Conservation (phyloP, 2,888 invertebrate genomes). For the Seira musarum region DNA sequence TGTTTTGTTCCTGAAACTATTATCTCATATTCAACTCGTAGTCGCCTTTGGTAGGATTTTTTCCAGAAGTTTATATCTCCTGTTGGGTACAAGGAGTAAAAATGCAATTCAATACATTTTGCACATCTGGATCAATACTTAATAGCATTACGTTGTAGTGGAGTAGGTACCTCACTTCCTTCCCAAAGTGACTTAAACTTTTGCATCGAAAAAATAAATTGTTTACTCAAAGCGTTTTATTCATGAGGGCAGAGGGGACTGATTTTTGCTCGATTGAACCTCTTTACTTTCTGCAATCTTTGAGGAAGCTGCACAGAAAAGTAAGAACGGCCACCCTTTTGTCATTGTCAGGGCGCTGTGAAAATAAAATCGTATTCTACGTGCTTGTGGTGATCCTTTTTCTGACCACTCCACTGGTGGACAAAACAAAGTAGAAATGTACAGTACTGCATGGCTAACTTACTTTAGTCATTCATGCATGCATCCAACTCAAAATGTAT, state of each 20-base stretch:
- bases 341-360: background rate
- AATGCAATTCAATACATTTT: constrained; percentile 42
- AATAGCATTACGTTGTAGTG: background rate
- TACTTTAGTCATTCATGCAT: background rate
- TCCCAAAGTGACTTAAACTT: background rate
- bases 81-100: background rate
- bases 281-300: background rate
- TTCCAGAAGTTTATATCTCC: background rate
- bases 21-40: no score
- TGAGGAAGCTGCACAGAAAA: background rate
- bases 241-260: background rate
- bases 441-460: background rate
- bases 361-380: background rate
- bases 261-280: background rate
- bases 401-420: background rate
- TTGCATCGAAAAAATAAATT: background rate
- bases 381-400: no score
- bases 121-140: constrained; percentile 39
- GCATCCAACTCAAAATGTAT: background rate
- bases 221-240: background rate
- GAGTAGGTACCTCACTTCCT: no score
- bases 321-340: background rate
- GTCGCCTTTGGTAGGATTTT: background rate
- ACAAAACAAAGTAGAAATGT: background rate
- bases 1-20: background rate